A percentile compares a stretch with the other conserved stretches of the same genome.
Evolutionary conservation across 2,888 invertebrate genomes (phyloP).

Genomic region (Drosophila yooni): DNA sequence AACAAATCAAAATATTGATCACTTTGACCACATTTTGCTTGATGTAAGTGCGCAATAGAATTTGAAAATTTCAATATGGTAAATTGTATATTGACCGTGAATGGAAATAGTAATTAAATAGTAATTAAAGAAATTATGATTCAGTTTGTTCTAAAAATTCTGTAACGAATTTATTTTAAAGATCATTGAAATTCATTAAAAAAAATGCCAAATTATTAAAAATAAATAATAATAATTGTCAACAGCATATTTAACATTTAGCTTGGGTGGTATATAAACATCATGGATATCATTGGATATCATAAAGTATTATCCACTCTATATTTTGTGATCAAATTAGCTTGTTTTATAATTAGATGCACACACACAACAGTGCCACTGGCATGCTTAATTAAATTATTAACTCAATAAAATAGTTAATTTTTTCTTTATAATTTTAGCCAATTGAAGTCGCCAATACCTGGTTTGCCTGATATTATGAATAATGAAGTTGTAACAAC

Average conservation of each 20-base stretch:
- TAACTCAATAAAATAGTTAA: not conserved
- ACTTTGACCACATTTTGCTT: not conserved
- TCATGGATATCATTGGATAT: not conserved
- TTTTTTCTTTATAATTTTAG: slow-evolving; percentile 67
- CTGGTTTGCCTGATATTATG: slow-evolving; percentile 88
- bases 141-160: not conserved
- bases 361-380: not conserved
- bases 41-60: not conserved
- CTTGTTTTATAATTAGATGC: not conserved
- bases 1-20: not conserved
- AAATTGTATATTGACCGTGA: not conserved
- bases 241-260: not conserved
- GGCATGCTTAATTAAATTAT: not conserved
- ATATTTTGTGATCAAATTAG: not conserved
- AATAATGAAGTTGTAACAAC: slow-evolving; percentile 88
- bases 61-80: not conserved
- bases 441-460: slow-evolving; percentile 89
- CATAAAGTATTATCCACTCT: not conserved
- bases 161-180: not conserved
- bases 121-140: not conserved
- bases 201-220: not conserved
- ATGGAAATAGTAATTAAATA: not conserved
- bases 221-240: not conserved
- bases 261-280: too few species aligned
- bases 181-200: not conserved